Percentiles rank a stretch among this genome's conserved stretches.
Conservation (phyloP, 2,888 invertebrate species). For the Galerucella nymphaeae region DNA sequence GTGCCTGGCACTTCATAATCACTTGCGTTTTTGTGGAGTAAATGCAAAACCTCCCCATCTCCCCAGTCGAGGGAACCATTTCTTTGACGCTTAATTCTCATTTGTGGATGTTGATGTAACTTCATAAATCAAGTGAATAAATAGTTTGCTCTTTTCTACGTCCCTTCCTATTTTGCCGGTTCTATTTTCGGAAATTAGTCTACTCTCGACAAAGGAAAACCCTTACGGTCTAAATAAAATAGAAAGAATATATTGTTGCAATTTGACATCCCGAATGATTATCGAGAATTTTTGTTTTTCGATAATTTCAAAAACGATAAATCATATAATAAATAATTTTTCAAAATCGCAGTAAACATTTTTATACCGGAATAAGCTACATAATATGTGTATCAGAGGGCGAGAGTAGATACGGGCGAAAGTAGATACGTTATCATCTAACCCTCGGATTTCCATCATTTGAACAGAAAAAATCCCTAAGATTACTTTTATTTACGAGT, state of each 20-base stretch:
- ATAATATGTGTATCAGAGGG: slow-evolving; percentile 17
- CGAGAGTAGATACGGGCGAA: slow-evolving; percentile 25
- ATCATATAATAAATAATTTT: not conserved
- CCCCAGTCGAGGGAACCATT: slow-evolving; percentile 20
- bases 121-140: slow-evolving; percentile 29
- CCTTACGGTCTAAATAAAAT: too few species aligned
- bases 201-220: too few species aligned
- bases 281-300: too few species aligned
- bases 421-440: slow-evolving; percentile 32
- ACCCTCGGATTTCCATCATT: slow-evolving; percentile 31
- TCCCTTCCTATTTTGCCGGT: slow-evolving; percentile 5
- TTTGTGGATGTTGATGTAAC: slow-evolving; percentile 25
- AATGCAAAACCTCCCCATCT: slow-evolving; percentile 21
- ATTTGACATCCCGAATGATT: too few species aligned
- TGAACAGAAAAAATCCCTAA: slow-evolving; percentile 31
- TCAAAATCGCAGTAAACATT: slow-evolving; percentile 11
- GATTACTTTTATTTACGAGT: slow-evolving; percentile 32
- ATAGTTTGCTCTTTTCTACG: slow-evolving; percentile 23
- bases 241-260: too few species aligned
- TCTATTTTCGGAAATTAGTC: not conserved
- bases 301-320: not conserved
- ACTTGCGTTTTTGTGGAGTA: slow-evolving; percentile 25
- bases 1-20: slow-evolving; percentile 35
- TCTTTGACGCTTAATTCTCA: slow-evolving; percentile 23
- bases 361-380: slow-evolving; percentile 21